Conservation (phyloP, 2,113 vertebrate species). For the Nymphicus hollandicus region DNA sequence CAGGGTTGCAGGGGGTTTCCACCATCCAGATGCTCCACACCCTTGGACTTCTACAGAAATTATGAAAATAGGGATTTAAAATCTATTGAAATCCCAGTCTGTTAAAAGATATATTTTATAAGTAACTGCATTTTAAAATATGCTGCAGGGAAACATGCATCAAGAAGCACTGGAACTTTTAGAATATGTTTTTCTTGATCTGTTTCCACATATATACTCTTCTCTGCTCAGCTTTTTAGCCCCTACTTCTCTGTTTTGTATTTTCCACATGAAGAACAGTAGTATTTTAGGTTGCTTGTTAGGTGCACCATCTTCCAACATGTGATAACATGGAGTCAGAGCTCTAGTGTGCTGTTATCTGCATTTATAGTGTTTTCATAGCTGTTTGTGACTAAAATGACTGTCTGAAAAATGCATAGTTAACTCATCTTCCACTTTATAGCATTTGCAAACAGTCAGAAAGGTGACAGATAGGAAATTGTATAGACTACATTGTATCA, state of each 20-base stretch:
- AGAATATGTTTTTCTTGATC: neutral
- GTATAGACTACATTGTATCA: rapidly evolving
- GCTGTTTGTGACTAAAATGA: neutral
- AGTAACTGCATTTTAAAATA: neutral
- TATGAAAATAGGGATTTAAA: neutral
- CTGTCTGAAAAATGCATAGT: neutral
- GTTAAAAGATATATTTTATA: neutral
- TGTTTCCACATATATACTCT: neutral
- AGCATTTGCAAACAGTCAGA: neutral
- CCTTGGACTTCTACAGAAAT: neutral
- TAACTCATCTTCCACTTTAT: neutral
- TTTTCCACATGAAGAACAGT: neutral
- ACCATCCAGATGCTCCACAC: neutral
- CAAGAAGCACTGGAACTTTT: neutral
- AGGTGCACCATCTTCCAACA: neutral
- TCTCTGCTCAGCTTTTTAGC: neutral
- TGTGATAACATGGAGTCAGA: neutral
- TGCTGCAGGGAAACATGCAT: neutral
- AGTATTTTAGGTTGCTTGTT: neutral
- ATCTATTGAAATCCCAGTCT: neutral
- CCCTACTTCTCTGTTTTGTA: neutral
- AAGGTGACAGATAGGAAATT: neutral
- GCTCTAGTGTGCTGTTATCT: neutral
- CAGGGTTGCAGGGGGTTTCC: neutral
- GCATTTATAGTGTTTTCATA: neutral